A percentile compares a stretch with the other conserved stretches of the same genome.
phyloP scores from a whole-genome alignment of 1,140 invertebrate species.

The Anoplophora glabripennis region DNA sequence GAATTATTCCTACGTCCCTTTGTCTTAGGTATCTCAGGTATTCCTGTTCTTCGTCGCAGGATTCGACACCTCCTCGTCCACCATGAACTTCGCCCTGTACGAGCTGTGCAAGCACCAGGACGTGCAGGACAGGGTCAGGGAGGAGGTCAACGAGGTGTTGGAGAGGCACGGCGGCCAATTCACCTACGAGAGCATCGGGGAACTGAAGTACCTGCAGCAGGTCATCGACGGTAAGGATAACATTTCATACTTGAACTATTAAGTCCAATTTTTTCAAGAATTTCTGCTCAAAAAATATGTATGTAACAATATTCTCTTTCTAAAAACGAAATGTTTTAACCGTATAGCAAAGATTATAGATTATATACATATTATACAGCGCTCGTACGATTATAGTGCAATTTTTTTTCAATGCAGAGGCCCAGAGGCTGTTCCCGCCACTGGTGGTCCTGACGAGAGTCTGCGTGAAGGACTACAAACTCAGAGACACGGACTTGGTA shows the following conservation, averaged over 20 bases:
- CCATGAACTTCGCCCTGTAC: slow-evolving; percentile 53
- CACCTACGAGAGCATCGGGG: slow-evolving; percentile 57
- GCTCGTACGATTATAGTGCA: too few species aligned
- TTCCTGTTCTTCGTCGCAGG: slow-evolving; percentile 51
- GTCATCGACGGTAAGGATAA: slow-evolving; percentile 51
- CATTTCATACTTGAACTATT: too few species aligned
- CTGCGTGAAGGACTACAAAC: slow-evolving; percentile 7
- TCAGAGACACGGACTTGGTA: not conserved
- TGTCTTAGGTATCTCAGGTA: slow-evolving; percentile 13
- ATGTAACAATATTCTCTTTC: too few species aligned
- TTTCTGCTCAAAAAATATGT: too few species aligned
- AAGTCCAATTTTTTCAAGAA: too few species aligned
- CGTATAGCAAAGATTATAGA: too few species aligned
- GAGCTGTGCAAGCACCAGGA: slow-evolving; percentile 51
- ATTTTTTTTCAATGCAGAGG: slow-evolving; percentile 1
- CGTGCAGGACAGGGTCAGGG: slow-evolving; percentile 50
- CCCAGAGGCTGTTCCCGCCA: not conserved
- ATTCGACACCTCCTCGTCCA: slow-evolving; percentile 53
- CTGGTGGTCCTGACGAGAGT: slow-evolving; percentile 3
- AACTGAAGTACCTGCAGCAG: slow-evolving; percentile 58
- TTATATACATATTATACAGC: too few species aligned
- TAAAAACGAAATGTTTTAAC: too few species aligned
- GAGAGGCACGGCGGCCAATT: slow-evolving; percentile 51
- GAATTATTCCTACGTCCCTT: not conserved
- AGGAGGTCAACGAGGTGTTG: slow-evolving; percentile 51